phyloP scores from a whole-genome alignment of 2,888 invertebrate genomes.

The Ichneumon xanthorius region DNA sequence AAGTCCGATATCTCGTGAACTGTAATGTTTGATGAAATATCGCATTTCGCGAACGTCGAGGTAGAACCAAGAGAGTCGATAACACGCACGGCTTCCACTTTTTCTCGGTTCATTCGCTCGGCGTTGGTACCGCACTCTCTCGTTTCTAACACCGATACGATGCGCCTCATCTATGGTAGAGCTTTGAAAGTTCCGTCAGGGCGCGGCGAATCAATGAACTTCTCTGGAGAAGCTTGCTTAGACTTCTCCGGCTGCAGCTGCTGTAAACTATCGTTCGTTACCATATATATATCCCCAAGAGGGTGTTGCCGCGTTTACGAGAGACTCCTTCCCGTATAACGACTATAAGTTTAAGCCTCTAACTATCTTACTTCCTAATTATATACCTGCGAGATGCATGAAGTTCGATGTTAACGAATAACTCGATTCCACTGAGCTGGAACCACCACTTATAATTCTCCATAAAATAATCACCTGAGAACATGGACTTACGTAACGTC shows the following conservation, averaged over 20 bases:
- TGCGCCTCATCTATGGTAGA: not conserved
- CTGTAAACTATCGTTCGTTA: slow-evolving; percentile 68
- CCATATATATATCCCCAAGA: slow-evolving; percentile 61
- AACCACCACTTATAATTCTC: not conserved
- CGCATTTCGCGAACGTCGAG: not conserved
- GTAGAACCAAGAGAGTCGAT: not conserved
- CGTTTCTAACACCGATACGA: not conserved
- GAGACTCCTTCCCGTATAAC: slow-evolving; percentile 68
- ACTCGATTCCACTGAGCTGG: slow-evolving; percentile 34
- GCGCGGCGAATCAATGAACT: slow-evolving; percentile 60
- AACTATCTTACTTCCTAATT: slow-evolving; percentile 51
- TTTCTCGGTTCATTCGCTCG: not conserved
- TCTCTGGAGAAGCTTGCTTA: slow-evolving; percentile 23
- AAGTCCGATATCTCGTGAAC: not conserved
- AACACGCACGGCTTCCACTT: not conserved
- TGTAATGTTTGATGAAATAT: not conserved
- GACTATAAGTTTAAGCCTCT: slow-evolving; percentile 68
- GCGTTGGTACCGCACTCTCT: not conserved
- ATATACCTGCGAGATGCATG: slow-evolving; percentile 43
- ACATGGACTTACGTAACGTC: no score
- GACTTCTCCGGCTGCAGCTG: slow-evolving; percentile 3
- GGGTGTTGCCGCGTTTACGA: slow-evolving; percentile 70
- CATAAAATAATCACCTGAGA: no score
- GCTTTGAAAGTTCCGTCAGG: slow-evolving; percentile 28
- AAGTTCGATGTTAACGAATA: slow-evolving; percentile 44